Evolutionary conservation across 1,140 invertebrate species (phyloP).

Genomic region (Myzus persicae): DNA sequence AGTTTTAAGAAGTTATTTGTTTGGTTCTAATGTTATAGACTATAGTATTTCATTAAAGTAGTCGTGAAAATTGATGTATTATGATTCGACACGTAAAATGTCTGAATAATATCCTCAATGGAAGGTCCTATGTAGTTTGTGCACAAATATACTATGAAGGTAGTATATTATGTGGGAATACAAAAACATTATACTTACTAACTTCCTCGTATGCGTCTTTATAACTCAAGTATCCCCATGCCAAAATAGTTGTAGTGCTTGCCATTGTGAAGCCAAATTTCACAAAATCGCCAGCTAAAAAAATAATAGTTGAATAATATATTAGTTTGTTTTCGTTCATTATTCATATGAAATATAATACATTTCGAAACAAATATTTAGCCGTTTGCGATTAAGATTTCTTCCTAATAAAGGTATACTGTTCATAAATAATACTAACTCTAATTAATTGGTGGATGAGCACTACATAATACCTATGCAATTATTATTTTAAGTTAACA

Average conservation of each 20-base stretch:
- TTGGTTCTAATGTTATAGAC: background rate
- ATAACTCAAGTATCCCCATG: conserved; percentile 71
- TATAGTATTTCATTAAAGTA: too few species aligned
- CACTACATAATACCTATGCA: too few species aligned
- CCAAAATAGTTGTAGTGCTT: conserved; percentile 68
- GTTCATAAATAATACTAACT: too few species aligned
- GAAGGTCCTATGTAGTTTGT: too few species aligned
- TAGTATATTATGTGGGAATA: background rate
- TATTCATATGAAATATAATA: too few species aligned
- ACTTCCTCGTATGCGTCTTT: conserved; percentile 67
- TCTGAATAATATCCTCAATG: background rate
- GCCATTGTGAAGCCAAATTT: conserved; percentile 76
- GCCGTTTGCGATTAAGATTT: too few species aligned
- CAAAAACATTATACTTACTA: conserved; percentile 62
- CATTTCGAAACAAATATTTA: too few species aligned
- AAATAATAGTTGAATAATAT: background rate
- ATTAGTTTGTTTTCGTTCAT: background rate
- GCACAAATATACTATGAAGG: background rate
- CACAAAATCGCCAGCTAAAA: conserved; percentile 72
- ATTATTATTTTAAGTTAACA: too few species aligned
- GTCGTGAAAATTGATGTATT: background rate
- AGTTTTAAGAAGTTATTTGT: background rate
- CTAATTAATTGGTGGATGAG: too few species aligned
- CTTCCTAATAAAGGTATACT: too few species aligned
- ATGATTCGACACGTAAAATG: background rate